Evolutionary conservation across 2,113 vertebrate genomes (phyloP).

Genomic region (Gadus macrocephalus): DNA sequence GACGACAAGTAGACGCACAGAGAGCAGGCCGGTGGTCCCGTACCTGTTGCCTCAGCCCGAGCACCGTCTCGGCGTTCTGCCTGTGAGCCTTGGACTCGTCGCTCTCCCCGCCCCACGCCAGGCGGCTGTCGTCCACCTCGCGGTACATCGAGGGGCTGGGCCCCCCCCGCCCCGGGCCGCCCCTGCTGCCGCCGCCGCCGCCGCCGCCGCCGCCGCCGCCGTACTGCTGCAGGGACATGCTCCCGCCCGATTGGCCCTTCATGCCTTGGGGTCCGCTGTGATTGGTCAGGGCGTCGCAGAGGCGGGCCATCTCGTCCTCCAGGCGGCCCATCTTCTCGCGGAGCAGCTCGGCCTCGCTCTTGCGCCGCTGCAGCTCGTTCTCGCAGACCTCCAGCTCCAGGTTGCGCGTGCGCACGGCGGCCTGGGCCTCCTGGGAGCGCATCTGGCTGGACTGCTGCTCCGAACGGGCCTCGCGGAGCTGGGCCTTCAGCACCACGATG

Average conservation of each 20-base stretch:
- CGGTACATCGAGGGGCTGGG: constrained; percentile 65
- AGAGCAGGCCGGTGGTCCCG: background rate
- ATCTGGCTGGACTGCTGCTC: constrained; percentile 85
- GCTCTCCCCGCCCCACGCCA: constrained; percentile 72
- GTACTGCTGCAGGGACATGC: constrained; percentile 50
- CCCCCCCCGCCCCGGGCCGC: constrained; percentile 41
- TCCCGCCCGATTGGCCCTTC: constrained; percentile 62
- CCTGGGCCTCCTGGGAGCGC: constrained; percentile 80
- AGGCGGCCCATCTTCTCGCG: constrained; percentile 84
- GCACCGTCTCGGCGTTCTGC: constrained; percentile 66
- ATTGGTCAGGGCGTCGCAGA: constrained; percentile 69
- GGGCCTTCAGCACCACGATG: constrained; percentile 85
- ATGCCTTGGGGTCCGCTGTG: constrained; percentile 20
- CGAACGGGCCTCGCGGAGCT: constrained; percentile 83
- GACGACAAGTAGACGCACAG: background rate
- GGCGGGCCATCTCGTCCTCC: constrained; percentile 79
- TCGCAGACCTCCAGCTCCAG: constrained; percentile 94
- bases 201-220: constrained; percentile 41
- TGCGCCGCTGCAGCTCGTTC: constrained; percentile 90
- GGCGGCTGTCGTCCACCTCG: constrained; percentile 71
- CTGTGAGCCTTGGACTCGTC: constrained; percentile 83
- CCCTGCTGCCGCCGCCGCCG: constrained; percentile 41
- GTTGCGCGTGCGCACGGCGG: constrained; percentile 78
- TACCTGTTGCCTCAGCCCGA: constrained; percentile 78
- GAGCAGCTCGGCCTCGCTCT: constrained; percentile 89